Conservation (phyloP, 2,797 vertebrate genomes). For the Petrocephalus sullivani region DNA sequence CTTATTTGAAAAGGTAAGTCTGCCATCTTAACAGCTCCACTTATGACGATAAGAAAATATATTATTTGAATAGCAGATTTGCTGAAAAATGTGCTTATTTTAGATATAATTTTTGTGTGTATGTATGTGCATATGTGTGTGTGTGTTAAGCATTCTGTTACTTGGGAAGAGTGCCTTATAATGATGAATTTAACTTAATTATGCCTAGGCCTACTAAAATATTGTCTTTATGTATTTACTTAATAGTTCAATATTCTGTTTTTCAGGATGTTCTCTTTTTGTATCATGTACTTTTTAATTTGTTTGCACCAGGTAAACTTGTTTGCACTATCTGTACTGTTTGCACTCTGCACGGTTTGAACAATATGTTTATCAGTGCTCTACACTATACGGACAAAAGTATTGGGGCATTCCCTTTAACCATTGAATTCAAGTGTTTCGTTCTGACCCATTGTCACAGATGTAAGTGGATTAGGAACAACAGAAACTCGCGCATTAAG, state of each 20-base stretch:
- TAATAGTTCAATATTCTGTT: background rate
- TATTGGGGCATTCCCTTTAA: background rate
- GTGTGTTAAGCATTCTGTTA: background rate
- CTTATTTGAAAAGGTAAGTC: background rate
- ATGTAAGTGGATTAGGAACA: background rate
- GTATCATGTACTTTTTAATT: background rate
- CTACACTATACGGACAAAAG: background rate
- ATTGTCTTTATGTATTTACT: background rate
- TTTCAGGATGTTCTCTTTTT: background rate
- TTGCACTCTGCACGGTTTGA: no score
- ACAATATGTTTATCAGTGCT: background rate
- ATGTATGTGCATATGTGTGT: background rate
- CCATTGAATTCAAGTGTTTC: background rate
- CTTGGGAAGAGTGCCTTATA: background rate
- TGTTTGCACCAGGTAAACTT: background rate
- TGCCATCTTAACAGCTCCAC: background rate
- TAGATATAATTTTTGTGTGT: background rate
- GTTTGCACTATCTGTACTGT: background rate
- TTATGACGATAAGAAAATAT: background rate
- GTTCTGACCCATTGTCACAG: background rate
- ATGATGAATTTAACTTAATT: background rate
- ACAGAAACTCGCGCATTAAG: background rate
- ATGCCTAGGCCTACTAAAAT: background rate
- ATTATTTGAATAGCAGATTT: background rate
- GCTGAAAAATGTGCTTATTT: background rate